phyloP scores from a whole-genome alignment of 2,113 vertebrate genomes.

The Festucalex cinctus region DNA sequence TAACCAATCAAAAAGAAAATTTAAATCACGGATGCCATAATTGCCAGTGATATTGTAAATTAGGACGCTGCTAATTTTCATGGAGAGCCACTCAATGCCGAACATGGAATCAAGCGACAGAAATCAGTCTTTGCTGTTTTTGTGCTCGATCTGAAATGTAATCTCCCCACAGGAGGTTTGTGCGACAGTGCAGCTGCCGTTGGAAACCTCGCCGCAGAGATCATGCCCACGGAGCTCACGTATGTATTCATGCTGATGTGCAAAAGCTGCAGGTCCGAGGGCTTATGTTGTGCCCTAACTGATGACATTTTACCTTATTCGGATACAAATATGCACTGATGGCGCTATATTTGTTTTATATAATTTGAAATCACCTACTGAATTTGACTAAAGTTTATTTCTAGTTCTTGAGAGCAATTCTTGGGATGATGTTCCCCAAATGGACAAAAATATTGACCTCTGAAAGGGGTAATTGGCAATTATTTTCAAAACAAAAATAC shows the following conservation, averaged over 20 bases:
- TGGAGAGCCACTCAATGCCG: background rate
- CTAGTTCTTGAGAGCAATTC: constrained; percentile 23
- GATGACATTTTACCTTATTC: constrained; percentile 22
- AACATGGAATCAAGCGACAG: background rate
- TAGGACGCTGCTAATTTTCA: background rate
- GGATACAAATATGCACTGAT: background rate
- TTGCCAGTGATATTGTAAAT: background rate
- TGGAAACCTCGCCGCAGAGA: constrained; percentile 84
- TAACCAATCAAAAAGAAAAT: no score
- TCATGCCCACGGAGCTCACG: constrained; percentile 86
- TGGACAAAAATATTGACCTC: background rate
- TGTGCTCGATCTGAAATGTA: background rate
- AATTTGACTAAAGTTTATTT: constrained; percentile 28
- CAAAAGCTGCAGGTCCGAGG: background rate
- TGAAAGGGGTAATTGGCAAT: no score
- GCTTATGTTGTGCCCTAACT: constrained; percentile 6
- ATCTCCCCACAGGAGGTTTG: constrained; percentile 61
- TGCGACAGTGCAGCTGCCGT: constrained; percentile 60
- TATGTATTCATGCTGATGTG: constrained; percentile 42
- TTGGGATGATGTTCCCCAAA: constrained; percentile 3
- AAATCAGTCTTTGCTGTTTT: background rate
- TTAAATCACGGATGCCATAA: no score
- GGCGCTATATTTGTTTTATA: constrained; percentile 14
- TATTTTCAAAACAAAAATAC: no score
- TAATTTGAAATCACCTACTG: background rate